A percentile compares a stretch with the other conserved stretches of the same genome.
phyloP scores from a whole-genome alignment of 30 jellyfish, hydroid and myxozoan genomes.

The Aurelia aurita region DNA sequence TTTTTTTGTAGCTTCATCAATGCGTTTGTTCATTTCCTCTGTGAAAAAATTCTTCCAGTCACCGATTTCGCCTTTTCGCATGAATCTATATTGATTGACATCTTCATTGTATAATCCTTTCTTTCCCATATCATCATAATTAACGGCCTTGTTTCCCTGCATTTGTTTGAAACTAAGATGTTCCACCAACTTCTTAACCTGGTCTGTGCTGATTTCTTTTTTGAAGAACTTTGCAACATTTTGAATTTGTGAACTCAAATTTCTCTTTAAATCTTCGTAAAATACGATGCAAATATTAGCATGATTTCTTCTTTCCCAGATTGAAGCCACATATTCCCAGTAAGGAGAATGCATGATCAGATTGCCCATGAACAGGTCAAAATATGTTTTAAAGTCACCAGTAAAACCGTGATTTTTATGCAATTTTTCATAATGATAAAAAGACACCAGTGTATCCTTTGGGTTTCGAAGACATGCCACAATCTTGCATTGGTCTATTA shows the following conservation, averaged over 20 bases:
- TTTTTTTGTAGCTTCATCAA: constrained; percentile 3
- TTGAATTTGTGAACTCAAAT: background rate
- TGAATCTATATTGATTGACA: background rate
- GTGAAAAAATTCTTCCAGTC: constrained; percentile 32
- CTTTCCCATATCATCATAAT: background rate
- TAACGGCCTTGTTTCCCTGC: constrained; percentile 4
- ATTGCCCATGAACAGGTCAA: constrained; percentile 1
- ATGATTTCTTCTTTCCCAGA: constrained; percentile 11
- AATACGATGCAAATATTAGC: constrained; percentile 6
- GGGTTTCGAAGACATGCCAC: constrained; percentile 37
- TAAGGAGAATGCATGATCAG: background rate
- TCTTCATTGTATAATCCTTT: background rate
- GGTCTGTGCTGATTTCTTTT: background rate
- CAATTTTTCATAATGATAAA: background rate
- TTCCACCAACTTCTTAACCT: constrained; percentile 2
- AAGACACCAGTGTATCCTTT: constrained; percentile 18
- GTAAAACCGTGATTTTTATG: background rate
- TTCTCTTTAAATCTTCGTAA: constrained; percentile 15
- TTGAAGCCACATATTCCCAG: background rate
- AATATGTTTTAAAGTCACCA: no score
- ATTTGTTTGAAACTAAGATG: constrained; percentile 10
- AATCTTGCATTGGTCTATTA: constrained; percentile 4
- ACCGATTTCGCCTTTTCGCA: constrained; percentile 34
- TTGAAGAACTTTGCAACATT: background rate
- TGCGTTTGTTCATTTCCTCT: constrained; percentile 26